Base-by-base conservation (phyloP, 2,888 invertebrate genomes). In the Parnassius smintheus region DNA sequence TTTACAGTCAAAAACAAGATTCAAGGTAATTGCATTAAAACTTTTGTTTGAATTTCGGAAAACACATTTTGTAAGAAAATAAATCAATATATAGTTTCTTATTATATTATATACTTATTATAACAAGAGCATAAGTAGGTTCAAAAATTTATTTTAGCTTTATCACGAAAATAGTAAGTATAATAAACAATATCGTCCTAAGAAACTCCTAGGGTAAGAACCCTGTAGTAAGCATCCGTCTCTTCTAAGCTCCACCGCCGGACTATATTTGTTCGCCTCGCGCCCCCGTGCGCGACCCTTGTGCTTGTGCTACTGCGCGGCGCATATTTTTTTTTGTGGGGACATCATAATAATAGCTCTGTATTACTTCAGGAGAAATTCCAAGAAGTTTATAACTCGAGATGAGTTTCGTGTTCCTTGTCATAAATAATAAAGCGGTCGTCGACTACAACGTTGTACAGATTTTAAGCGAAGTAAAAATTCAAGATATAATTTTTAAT, bases 351-450 rank as follows among this genome's bases (percentile, higher is more conserved):
- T 91, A 91, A 91, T 91, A 89, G 90, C 90, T 88, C 89, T 90
- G 89, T 89, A 90, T 91, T 91, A 91, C 91, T 91, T 88, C 90
- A 91, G 88, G 88, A 90, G 88, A 90, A 91, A 91, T 91, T 91
- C 91, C 91, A 90, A 90, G 91, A 91, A 91, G 90, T 91, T 91
- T 91, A 91, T 91, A 91, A 91, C 91, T 91, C 91, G 91, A 90
- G 91, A 91, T 91, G 91, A 91, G 91, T 91, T 91, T 88, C 89
- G 90, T 91, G 91, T 91, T 91, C 90, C 90, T 89, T 90, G 89
- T 90, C 91, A 90, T 91, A 91, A 91, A 91, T 91, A 91, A 91
- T 90, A 91, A 91, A 91, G 91, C 90, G 88, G 88, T 86, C 88
- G 89, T 85, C 88, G 87, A 88, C 87, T 87, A 89, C 89, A 88